phyloP scores from a whole-genome alignment of 2,888 invertebrate species.

The Limnephilus auricula region DNA sequence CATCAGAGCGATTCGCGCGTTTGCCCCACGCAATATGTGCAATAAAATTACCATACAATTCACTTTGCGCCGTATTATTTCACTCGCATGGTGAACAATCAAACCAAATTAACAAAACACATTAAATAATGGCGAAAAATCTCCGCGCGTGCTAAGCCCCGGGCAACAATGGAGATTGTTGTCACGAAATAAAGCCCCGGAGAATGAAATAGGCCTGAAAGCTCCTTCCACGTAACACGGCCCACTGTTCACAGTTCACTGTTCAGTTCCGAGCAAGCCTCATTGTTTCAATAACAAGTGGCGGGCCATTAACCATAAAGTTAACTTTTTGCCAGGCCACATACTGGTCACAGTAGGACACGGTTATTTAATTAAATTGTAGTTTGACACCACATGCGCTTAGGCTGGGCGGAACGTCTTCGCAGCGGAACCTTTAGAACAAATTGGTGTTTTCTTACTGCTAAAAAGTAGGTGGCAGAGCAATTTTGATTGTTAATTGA shows the following conservation, averaged over 20 bases:
- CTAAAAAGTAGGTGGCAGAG: background rate
- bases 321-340: slow-evolving; percentile 53
- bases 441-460: background rate
- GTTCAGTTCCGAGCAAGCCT: slow-evolving; percentile 23
- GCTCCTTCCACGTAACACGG: slow-evolving; percentile 58
- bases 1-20: background rate
- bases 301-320: slow-evolving; percentile 62
- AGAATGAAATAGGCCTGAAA: slow-evolving; percentile 58
- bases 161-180: slow-evolving; percentile 52
- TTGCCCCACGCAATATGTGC: background rate
- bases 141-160: slow-evolving; percentile 45
- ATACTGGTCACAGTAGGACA: slow-evolving; percentile 13
- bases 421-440: background rate
- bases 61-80: slow-evolving; percentile 26
- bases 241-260: slow-evolving; percentile 43
- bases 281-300: slow-evolving; percentile 63
- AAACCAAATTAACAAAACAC: slow-evolving; percentile 60
- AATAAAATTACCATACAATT: slow-evolving; percentile 50
- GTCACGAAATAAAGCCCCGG: slow-evolving; percentile 59
- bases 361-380: slow-evolving; percentile 37
- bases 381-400: slow-evolving; percentile 37
- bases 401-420: background rate
- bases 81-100: slow-evolving; percentile 53
- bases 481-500: background rate
- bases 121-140: slow-evolving; percentile 57